Evolutionary conservation across 2,113 vertebrate species (phyloP), one percentile per base, ranked within the genome.

Genomic region (Oxyura jamaicensis): DNA sequence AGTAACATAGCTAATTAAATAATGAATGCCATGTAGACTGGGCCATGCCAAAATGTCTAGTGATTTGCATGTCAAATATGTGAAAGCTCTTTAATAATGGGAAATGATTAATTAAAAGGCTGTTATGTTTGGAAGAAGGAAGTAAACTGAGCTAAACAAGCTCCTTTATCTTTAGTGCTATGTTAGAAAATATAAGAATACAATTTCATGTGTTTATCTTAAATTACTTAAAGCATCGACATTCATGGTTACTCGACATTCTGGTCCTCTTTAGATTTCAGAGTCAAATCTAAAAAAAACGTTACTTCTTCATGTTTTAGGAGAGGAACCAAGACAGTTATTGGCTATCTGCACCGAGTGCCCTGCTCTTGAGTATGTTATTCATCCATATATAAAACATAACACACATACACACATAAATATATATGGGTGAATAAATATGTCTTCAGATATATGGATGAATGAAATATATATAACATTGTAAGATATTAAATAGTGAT

Each of bases 1-100:
- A 94, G 73, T 93, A 90, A 72, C 68, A 60, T 33, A 62, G 71
- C 81, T 97, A 92, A 95, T 95, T 93, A 94, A 97, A 87, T 94
- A 90, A 86, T 82, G 55, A 73, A 81, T 31, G 35, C 79, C 75
- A 15, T 67, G 42, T 67, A 86, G 75, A 25, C 78, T 92, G 39
- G 59, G 39, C 90, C 65, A 79, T 94, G 86, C 84, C 92, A 89
- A 95, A 97, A 91, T 12, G 14, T 75, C 62, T 88, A 83, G 66
- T 55, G 67, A 93, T 95, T 90, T 83, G 68, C 66, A 20, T 94
- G 85, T 96, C 60, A 92, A 93, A 79, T 88, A 72, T 68, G 56
- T 87, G 28, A 69, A 83, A 80, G 79, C 67, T 90, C 13, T 95
- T 92, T 63, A 95, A 39, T 52, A 41, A 63, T 83, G 63, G 46